Evolutionary conservation across 2,797 vertebrate species (phyloP).

Genomic region (Eremophila alpestris): DNA sequence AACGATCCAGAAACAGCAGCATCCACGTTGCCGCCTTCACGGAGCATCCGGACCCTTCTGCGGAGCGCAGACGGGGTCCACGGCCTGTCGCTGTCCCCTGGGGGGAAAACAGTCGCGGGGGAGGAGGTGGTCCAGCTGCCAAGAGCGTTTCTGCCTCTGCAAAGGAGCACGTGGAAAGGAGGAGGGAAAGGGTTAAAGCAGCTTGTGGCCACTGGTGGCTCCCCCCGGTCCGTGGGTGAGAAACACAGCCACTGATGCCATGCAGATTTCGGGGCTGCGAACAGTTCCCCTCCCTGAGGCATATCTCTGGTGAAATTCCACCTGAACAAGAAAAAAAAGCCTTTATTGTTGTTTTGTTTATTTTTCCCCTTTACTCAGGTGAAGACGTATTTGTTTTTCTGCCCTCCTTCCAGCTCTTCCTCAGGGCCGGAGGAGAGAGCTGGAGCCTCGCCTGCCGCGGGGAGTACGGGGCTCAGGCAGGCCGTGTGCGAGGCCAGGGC

Average conservation of each 20-base stretch:
- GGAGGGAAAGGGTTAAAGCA: background rate
- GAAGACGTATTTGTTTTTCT: background rate
- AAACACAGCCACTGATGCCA: background rate
- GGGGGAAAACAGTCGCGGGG: background rate
- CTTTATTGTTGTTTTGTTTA: rapidly evolving
- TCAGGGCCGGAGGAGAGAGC: background rate
- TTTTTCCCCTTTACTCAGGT: background rate
- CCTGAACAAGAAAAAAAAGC: background rate
- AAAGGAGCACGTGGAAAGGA: background rate
- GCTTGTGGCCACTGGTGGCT: background rate
- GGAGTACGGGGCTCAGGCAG: too few relatives aligned
- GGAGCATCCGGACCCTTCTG: background rate
- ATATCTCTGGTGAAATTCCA: background rate
- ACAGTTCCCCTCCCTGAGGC: background rate
- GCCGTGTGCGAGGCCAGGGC: background rate
- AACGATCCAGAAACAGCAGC: background rate
- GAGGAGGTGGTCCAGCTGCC: background rate
- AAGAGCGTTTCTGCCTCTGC: background rate
- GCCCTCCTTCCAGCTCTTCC: background rate
- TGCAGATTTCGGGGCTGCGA: background rate
- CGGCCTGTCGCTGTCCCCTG: background rate
- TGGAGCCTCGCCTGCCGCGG: background rate
- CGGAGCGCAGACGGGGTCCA: background rate
- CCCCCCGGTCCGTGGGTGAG: background rate
- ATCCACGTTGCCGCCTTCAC: background rate